Conservation (phyloP, 2,113 vertebrate species). For the Pygoscelis antarcticus region DNA sequence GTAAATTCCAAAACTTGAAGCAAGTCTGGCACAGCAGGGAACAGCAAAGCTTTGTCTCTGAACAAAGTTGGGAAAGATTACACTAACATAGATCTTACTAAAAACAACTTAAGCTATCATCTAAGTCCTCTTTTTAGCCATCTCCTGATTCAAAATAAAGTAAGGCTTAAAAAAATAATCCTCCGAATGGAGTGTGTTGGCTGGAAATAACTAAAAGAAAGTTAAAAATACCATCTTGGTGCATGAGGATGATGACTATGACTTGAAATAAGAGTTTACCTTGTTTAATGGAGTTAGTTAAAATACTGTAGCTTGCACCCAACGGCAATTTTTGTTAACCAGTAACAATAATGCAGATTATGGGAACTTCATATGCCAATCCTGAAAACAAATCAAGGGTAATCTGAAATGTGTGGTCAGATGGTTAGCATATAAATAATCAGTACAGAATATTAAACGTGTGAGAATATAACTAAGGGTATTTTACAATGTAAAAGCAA, state of each 20-base stretch:
- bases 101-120: conserved; percentile 31
- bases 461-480: conserved; percentile 57
- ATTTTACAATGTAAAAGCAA: conserved; percentile 73
- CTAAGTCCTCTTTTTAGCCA: conserved; percentile 42
- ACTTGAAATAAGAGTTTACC: background rate
- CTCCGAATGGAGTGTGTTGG: conserved; percentile 37
- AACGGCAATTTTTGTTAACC: background rate
- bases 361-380: conserved; percentile 28
- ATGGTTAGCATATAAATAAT: conserved; percentile 70
- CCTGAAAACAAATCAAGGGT: conserved; percentile 13
- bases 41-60: conserved; percentile 33
- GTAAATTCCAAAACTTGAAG: conserved; percentile 27
- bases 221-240: conserved; percentile 32
- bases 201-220: conserved; percentile 37
- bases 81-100: conserved; percentile 41
- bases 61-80: conserved; percentile 27
- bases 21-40: conserved; percentile 39
- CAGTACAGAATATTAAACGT: conserved; percentile 59
- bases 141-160: conserved; percentile 30
- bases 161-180: conserved; percentile 48
- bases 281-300: conserved; percentile 47
- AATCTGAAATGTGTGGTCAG: conserved; percentile 46
- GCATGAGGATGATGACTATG: background rate
- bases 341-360: conserved; percentile 29
- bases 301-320: conserved; percentile 20